Conservation (phyloP, 2,797 vertebrate genomes). For the Onychomys leucogaster region DNA sequence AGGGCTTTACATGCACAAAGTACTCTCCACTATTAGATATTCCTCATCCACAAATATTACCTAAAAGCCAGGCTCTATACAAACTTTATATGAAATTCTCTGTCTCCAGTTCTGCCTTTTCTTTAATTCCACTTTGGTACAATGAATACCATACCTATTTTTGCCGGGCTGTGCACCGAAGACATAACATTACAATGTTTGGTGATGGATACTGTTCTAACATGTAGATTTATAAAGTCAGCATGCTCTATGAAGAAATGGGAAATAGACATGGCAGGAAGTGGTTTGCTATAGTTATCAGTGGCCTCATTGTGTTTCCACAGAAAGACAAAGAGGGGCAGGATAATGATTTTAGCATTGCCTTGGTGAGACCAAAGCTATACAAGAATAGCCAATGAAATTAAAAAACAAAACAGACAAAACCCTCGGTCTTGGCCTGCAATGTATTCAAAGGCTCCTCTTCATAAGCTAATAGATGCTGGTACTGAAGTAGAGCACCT, state of each 20-base stretch:
- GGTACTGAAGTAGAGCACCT: background rate
- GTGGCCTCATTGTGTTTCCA: background rate
- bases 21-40: background rate
- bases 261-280: background rate
- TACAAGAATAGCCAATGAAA: background rate
- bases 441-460: background rate
- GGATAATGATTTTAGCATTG: background rate
- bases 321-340: background rate
- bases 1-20: background rate
- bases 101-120: background rate
- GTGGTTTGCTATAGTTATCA: background rate
- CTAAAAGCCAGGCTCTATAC: background rate
- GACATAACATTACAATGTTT: background rate
- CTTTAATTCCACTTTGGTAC: background rate
- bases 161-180: background rate
- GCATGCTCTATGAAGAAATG: background rate
- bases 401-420: background rate
- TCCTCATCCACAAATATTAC: background rate
- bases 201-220: background rate
- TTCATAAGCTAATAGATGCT: background rate
- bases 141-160: background rate
- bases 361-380: background rate
- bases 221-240: background rate
- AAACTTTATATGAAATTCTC: background rate
- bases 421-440: accelerated